A percentile compares a stretch with the other conserved stretches of the same genome.
Conservation (phyloP, 2,113 vertebrate species). For the Anolis sagrei region DNA sequence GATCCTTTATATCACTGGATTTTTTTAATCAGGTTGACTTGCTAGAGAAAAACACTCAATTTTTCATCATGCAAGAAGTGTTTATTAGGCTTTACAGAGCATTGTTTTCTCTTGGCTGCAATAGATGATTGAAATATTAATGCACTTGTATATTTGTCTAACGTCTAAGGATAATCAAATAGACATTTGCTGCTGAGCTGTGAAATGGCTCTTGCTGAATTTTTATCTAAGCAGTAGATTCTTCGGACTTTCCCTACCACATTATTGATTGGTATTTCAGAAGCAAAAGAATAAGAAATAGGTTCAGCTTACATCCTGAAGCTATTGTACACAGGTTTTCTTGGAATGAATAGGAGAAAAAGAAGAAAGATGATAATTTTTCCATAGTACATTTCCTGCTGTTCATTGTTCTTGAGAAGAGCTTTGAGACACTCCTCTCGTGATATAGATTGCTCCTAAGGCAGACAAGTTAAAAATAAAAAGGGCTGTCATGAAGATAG, state of each 20-base stretch:
- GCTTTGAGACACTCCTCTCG: not conserved
- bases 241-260: constrained; percentile 8
- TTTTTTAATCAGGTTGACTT: not conserved
- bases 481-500: not conserved
- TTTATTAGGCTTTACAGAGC: constrained; percentile 15
- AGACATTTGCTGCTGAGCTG: constrained; percentile 37
- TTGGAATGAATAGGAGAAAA: not conserved
- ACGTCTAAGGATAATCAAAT: constrained; percentile 27
- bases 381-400: constrained; percentile 1
- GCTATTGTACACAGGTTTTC: not conserved
- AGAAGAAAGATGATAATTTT: not conserved
- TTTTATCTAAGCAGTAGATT: constrained; percentile 17
- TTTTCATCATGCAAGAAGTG: not conserved
- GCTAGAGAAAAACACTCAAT: not conserved
- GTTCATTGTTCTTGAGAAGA: not conserved
- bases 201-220: not conserved
- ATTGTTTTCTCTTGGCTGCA: constrained; percentile 7
- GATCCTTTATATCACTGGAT: not conserved
- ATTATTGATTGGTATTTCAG: constrained; percentile 23
- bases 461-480: not conserved
- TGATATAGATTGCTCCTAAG: not conserved
- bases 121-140: constrained; percentile 33
- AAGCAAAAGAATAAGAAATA: not conserved
- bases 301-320: constrained; percentile 13
- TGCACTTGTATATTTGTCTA: constrained; percentile 40